phyloP scores from a whole-genome alignment of 2,888 invertebrate species.

The Aspidiotus destructor region DNA sequence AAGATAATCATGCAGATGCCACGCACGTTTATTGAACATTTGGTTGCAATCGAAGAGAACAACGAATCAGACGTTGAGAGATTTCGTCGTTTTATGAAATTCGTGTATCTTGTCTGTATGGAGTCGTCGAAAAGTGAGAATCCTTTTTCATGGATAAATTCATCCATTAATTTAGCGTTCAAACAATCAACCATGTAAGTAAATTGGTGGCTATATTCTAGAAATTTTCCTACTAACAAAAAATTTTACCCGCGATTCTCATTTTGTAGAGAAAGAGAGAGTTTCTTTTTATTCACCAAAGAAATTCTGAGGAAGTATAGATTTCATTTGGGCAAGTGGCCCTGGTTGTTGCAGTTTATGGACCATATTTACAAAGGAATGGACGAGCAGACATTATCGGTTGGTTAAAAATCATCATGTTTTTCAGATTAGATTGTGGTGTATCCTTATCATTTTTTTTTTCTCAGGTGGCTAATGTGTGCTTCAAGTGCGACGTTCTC shows the following conservation, averaged over 20 bases:
- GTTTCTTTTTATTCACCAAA: background rate
- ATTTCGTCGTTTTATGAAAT: background rate
- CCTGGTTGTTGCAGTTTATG: constrained; percentile 11
- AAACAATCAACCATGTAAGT: no score
- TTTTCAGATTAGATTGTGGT: no score
- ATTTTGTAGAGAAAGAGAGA: background rate
- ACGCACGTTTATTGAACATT: background rate
- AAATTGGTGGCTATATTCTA: no score
- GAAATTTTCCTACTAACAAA: no score
- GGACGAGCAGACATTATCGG: background rate
- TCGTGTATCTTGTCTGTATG: background rate
- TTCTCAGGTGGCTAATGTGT: background rate
- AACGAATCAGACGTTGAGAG: background rate
- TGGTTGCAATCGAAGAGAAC: background rate
- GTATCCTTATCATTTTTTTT: background rate
- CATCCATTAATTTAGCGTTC: background rate
- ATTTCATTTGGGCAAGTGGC: constrained; percentile 3
- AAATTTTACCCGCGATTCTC: background rate
- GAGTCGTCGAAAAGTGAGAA: background rate
- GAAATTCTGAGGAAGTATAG: constrained; percentile 7
- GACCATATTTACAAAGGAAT: constrained; percentile 8
- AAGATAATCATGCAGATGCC: background rate
- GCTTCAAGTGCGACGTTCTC: background rate
- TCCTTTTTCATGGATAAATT: background rate
- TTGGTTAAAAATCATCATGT: background rate